A percentile compares a stretch with the other conserved stretches of the same genome.
These are phyloP conservation scores for Tragelaphus buxtoni DNA, from an alignment of 2,113 vertebrate species.

Conservation along the genomic window DNA sequence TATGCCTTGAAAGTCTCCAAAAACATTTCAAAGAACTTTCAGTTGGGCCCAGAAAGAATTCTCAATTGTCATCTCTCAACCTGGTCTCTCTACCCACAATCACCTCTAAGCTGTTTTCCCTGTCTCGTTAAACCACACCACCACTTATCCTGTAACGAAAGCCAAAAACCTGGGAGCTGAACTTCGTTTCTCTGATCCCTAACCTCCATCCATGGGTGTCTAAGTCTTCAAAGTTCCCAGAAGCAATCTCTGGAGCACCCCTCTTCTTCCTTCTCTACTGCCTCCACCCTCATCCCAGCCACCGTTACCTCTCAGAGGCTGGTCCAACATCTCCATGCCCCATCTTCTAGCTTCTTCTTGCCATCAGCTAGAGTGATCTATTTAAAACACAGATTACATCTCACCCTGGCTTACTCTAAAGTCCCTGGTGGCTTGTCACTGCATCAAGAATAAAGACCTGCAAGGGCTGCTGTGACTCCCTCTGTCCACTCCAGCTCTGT, in stretches of 20 bases:
- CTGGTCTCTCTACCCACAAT: not conserved
- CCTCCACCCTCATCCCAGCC: not conserved
- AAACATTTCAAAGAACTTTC: not conserved
- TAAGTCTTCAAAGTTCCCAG: not conserved
- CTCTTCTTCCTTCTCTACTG: not conserved
- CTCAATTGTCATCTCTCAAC: not conserved
- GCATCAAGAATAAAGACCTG: not conserved
- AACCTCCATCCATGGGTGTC: not conserved
- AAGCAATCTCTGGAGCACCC: not conserved
- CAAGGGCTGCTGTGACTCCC: not conserved
- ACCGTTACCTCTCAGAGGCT: not conserved
- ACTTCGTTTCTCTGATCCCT: not conserved
- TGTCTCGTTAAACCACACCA: not conserved
- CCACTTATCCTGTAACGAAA: not conserved
- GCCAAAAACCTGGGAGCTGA: not conserved
- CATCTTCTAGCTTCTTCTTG: not conserved
- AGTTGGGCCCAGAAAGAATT: not conserved
- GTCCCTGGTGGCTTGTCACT: not conserved
- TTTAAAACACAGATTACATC: not conserved
- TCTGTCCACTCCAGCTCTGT: not conserved
- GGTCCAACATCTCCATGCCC: not conserved
- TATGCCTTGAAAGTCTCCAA: not conserved
- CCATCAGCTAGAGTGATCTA: not conserved
- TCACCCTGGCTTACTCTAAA: not conserved
- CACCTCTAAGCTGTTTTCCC: not conserved